Evolutionary conservation across 2,797 vertebrate species (phyloP).

Genomic region (Catostomus latipinnis): DNA sequence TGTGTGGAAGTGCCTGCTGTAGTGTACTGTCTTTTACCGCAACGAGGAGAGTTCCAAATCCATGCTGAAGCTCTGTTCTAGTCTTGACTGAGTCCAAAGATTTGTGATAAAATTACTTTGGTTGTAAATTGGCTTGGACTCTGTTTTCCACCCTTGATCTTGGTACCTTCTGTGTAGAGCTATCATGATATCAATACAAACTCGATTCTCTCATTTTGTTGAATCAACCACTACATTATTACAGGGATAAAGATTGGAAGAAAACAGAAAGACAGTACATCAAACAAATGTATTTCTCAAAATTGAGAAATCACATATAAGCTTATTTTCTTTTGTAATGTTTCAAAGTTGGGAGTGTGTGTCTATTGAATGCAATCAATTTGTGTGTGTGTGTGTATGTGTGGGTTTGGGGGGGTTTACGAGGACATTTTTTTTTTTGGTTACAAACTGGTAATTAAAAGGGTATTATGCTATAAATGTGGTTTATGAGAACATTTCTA

Average conservation of each 20-base stretch:
- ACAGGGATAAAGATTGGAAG: constrained; percentile 6
- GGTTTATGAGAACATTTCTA: too few relatives aligned
- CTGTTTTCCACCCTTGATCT: constrained; percentile 43
- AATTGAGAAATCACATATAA: constrained; percentile 7
- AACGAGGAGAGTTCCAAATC: constrained; percentile 38
- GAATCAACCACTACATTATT: constrained; percentile 51
- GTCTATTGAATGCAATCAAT: neutral
- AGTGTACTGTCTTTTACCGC: constrained; percentile 22
- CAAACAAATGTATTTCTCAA: neutral
- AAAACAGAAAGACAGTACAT: constrained; percentile 11
- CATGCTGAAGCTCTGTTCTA: constrained; percentile 39
- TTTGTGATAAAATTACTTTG: constrained; percentile 55
- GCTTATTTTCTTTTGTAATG: neutral
- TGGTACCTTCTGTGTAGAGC: constrained; percentile 41
- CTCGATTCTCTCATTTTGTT: constrained; percentile 27
- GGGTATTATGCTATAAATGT: too few relatives aligned
- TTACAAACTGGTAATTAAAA: too few relatives aligned
- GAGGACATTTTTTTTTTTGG: too few relatives aligned
- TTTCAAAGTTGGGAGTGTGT: neutral
- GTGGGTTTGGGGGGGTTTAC: neutral
- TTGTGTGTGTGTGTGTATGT: neutral
- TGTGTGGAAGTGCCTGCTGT: constrained; percentile 36
- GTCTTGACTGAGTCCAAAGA: constrained; percentile 35
- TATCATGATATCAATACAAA: constrained; percentile 47
- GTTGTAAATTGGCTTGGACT: constrained; percentile 56